A percentile compares a stretch with the other conserved stretches of the same genome.
Evolutionary conservation across 2,113 vertebrate species (phyloP).

Genomic region (Dipodomys merriami): DNA sequence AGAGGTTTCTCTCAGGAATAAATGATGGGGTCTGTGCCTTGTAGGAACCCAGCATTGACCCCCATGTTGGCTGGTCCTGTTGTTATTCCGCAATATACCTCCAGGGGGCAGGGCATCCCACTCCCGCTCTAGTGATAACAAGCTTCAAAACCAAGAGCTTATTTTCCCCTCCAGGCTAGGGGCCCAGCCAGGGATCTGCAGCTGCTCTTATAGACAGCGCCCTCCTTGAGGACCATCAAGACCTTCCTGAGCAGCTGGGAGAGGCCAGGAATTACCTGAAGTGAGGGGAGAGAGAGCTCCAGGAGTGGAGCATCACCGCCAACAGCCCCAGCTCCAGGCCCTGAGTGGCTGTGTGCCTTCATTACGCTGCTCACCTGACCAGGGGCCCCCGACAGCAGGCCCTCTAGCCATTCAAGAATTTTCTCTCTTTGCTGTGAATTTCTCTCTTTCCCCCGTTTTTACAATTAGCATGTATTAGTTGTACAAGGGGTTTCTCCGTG

Average conservation of each 20-base stretch:
- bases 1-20: not conserved
- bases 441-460: not conserved
- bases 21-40: accelerated
- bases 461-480: too few relatives aligned
- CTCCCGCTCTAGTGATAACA: too few relatives aligned
- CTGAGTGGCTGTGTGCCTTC: accelerated
- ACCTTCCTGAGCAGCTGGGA: accelerated
- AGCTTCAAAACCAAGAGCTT: not conserved
- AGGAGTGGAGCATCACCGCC: not conserved
- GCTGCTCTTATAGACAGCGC: not conserved
- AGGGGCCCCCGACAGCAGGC: not conserved
- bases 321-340: too few relatives aligned
- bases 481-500: too few relatives aligned
- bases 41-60: not conserved
- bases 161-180: not conserved
- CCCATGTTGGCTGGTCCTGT: accelerated
- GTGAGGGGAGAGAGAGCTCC: not conserved
- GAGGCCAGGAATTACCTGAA: not conserved
- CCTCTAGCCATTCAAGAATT: not conserved
- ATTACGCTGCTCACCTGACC: accelerated
- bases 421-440: not conserved
- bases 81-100: not conserved
- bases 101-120: conserved; percentile 12
- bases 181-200: not conserved
- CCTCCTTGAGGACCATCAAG: not conserved